A percentile compares a stretch with the other conserved stretches of the same genome.
These are phyloP conservation scores for Calcarius ornatus DNA, from an alignment of 2,113 vertebrate species.

Conservation along the genomic window DNA sequence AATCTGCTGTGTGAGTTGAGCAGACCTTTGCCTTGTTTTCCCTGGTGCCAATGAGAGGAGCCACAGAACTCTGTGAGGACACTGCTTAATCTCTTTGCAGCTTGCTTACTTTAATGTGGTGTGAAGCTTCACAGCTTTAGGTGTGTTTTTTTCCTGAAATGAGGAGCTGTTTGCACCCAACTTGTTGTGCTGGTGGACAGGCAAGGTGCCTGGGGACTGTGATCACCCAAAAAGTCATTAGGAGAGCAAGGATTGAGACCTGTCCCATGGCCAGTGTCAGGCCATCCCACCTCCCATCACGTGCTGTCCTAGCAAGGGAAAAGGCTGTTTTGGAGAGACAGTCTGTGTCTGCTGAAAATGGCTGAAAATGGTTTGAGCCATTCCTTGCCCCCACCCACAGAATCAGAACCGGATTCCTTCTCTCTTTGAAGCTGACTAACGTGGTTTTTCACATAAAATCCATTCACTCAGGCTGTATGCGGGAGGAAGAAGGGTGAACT, in stretches of 20 bases:
- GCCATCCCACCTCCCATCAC: fast-evolving
- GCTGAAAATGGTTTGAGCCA: neutral
- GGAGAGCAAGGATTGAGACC: neutral
- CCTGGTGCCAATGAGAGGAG: neutral
- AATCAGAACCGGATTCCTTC: neutral
- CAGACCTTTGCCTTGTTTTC: neutral
- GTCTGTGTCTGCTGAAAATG: neutral
- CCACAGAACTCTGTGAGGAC: neutral
- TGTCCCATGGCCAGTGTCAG: fast-evolving
- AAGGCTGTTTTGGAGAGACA: neutral
- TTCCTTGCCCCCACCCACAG: neutral
- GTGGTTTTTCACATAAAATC: slow-evolving; percentile 34
- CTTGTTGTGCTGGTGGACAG: neutral
- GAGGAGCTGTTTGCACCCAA: neutral
- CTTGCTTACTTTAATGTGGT: fast-evolving
- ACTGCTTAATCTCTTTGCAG: neutral
- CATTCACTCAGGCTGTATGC: slow-evolving; percentile 9
- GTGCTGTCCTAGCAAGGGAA: neutral
- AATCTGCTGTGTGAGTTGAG: neutral
- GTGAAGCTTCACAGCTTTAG: neutral
- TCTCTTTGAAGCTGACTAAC: slow-evolving; percentile 1
- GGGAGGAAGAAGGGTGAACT: slow-evolving; percentile 29
- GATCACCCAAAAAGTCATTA: neutral
- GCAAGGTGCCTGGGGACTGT: too few relatives aligned
- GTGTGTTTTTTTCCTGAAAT: neutral